Evolutionary conservation across 2,113 vertebrate genomes (phyloP).

Genomic region (Sinocyclocheilus maitianheensis): DNA sequence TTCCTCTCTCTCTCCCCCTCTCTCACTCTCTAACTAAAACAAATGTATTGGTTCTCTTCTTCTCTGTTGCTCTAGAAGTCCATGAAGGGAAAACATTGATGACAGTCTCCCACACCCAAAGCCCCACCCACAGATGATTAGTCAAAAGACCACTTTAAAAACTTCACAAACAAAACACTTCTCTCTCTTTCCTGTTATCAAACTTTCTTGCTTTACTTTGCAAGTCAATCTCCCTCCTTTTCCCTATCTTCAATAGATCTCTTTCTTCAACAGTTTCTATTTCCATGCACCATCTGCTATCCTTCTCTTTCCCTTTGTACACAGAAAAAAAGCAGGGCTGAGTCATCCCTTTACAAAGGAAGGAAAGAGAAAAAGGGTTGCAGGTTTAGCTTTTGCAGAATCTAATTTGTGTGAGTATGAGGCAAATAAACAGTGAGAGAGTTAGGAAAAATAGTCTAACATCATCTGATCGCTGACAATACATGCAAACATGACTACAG

Average conservation of each 20-base stretch:
- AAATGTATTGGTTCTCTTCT: constrained; percentile 8
- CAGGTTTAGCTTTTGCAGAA: constrained; percentile 3
- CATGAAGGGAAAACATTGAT: background rate
- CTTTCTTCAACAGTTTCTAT: background rate
- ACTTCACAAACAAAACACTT: background rate
- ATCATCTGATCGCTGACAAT: constrained; percentile 60
- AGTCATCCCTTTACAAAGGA: constrained; percentile 63
- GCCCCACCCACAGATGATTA: constrained; percentile 27
- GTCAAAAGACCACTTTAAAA: constrained; percentile 15
- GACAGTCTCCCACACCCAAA: constrained; percentile 22
- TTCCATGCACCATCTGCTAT: background rate
- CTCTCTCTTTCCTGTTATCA: constrained; percentile 21
- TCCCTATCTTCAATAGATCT: background rate
- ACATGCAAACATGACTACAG: constrained; percentile 58
- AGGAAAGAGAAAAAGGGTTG: constrained; percentile 38
- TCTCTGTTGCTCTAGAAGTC: constrained; percentile 16
- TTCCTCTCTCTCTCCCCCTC: constrained; percentile 6
- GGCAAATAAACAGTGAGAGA: constrained; percentile 46
- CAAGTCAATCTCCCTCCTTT: background rate
- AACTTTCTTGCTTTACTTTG: background rate
- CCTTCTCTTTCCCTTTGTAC: constrained; percentile 27
- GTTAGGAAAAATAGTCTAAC: constrained; percentile 67
- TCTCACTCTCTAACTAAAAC: background rate
- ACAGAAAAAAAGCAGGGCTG: constrained; percentile 44
- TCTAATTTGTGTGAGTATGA: constrained; percentile 54